A percentile compares a stretch with the other conserved stretches of the same genome.
These are phyloP conservation scores for Pachliopta kotzebuea DNA, from an alignment of 2,888 invertebrate genomes.

Conservation along the genomic window DNA sequence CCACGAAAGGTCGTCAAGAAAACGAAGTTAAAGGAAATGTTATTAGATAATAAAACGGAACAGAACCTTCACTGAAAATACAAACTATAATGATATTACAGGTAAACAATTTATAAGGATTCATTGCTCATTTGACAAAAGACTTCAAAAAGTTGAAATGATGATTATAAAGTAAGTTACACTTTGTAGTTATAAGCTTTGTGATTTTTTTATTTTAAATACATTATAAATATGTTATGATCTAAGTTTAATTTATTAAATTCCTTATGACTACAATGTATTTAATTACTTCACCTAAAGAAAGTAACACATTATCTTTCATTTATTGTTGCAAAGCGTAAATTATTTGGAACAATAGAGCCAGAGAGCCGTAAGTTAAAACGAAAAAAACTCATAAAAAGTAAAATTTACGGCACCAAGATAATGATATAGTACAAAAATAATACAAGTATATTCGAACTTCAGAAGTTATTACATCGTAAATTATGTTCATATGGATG, in stretches of 20 bases:
- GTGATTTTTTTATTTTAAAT: no score
- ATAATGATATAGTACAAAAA: slow-evolving; percentile 12
- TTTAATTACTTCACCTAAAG: slow-evolving; percentile 8
- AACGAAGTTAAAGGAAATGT: slow-evolving; percentile 12
- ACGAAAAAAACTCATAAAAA: slow-evolving; percentile 14
- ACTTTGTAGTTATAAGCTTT: no score
- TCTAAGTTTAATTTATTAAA: background rate
- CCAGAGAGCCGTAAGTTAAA: slow-evolving; percentile 2
- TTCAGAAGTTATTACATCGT: slow-evolving; percentile 9
- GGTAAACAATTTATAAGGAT: no score
- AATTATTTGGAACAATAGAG: slow-evolving; percentile 11
- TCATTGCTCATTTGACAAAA: no score
- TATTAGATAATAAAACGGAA: slow-evolving; percentile 6
- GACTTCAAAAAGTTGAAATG: no score
- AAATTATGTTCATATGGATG: slow-evolving; percentile 1
- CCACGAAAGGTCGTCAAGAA: background rate
- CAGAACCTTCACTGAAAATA: background rate
- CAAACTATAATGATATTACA: background rate
- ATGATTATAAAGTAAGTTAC: no score
- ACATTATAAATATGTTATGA: no score
- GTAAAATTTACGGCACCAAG: slow-evolving; percentile 14
- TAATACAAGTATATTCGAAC: slow-evolving; percentile 5
- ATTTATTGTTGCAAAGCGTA: slow-evolving; percentile 10
- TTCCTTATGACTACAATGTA: background rate
- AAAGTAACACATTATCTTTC: slow-evolving; percentile 10